Conservation (phyloP, 2,797 vertebrate species). For the Sylvia borin region DNA sequence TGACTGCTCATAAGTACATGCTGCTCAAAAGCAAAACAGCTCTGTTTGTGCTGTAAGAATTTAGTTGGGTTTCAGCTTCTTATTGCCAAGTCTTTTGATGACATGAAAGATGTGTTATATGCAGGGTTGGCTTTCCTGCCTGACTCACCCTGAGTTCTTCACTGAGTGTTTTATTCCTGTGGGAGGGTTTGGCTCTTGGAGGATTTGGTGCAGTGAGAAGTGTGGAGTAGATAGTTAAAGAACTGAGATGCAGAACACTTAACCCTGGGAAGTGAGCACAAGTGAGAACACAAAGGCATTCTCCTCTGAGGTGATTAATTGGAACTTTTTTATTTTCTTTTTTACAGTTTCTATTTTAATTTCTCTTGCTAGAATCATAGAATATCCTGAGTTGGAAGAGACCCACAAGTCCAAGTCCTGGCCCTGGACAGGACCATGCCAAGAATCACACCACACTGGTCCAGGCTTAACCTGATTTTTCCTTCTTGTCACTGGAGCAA, state of each 20-base stretch:
- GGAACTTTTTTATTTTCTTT: neutral
- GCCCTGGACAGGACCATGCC: neutral
- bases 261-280: neutral
- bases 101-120: neutral
- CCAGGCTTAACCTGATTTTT: neutral
- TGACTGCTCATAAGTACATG: neutral
- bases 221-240: neutral
- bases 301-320: neutral
- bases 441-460: neutral
- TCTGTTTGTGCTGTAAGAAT: constrained; percentile 6
- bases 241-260: neutral
- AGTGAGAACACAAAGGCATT: neutral
- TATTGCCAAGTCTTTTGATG: neutral
- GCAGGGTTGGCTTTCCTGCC: neutral
- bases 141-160: neutral
- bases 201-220: neutral
- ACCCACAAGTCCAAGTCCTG: neutral
- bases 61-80: constrained; percentile 9
- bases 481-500: neutral
- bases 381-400: neutral
- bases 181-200: neutral
- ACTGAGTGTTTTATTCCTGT: neutral
- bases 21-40: neutral
- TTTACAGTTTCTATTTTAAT: neutral
- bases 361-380: neutral